Base-by-base conservation (phyloP, 1,140 invertebrate genomes). In the Elymnias hypermnestra region DNA sequence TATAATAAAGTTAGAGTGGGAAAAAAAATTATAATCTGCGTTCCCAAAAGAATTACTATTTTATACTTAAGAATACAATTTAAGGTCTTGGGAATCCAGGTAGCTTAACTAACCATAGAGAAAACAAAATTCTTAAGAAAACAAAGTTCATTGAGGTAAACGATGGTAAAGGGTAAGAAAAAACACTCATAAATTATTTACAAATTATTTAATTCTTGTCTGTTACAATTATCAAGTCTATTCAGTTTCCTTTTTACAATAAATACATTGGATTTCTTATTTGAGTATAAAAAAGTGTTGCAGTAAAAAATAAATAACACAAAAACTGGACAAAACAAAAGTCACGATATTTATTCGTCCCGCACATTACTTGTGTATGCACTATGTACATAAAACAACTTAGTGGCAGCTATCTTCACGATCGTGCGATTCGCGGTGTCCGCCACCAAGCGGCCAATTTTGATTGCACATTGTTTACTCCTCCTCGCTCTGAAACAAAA, bases 131-230 rank as follows among this genome's bases (percentile, higher is more conserved):
- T n/a, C n/a, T n/a, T n/a, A n/a, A n/a, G n/a, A n/a, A n/a, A n/a
- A n/a, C n/a, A n/a, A n/a, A n/a, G n/a, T n/a, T n/a, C n/a, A n/a
- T n/a, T n/a, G n/a, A n/a, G n/a, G n/a, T n/a, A n/a, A n/a, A n/a
- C n/a, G n/a, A n/a, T n/a, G n/a, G n/a, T n/a, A n/a, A n/a, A n/a
- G n/a, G n/a, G n/a, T n/a, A n/a, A n/a, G n/a, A n/a, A 37, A 21
- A 15, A 1, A 3, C 12, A 5, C 9, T 21, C 2, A 8, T 41
- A 28, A n/a, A 13, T 21, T 78, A 76, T 76, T 74, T 84, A 84
- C 74, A 82, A 82, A 79, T 77, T 63, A 63, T 52, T 79, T 81
- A 78, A 78, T 78, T 78, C n/a, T 83, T 71, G 63, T 84, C 79
- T 68, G 64, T 74, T 79, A 70, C 56, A 57, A 56, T 63, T 60